Conservation (phyloP, 2,797 vertebrate species). For the Myripristis murdjan region DNA sequence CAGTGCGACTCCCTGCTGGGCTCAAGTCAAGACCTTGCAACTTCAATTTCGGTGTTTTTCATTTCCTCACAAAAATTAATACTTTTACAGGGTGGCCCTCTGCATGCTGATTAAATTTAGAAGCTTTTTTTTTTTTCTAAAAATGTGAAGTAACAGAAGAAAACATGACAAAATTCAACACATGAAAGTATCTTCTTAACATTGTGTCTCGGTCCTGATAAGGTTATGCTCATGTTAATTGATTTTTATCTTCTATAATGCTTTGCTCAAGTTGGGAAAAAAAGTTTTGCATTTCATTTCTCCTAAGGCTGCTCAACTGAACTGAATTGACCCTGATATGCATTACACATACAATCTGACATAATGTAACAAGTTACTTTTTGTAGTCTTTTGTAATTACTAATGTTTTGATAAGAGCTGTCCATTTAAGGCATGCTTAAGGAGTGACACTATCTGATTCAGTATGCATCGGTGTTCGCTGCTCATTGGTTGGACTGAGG, state of each 20-base stretch:
- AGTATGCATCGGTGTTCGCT: neutral
- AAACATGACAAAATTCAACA: constrained; percentile 21
- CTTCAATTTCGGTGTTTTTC: constrained; percentile 16
- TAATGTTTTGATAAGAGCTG: constrained; percentile 2
- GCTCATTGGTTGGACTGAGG: constrained; percentile 10
- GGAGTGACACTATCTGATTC: neutral
- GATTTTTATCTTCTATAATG: constrained; percentile 5
- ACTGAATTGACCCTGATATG: neutral
- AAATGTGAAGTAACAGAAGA: constrained; percentile 5
- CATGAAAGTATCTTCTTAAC: constrained; percentile 23
- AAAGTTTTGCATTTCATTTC: neutral
- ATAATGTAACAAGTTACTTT: neutral
- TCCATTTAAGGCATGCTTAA: neutral
- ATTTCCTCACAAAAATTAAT: constrained; percentile 34
- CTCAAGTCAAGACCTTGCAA: constrained; percentile 26
- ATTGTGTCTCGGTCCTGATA: constrained; percentile 10
- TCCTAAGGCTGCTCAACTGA: neutral
- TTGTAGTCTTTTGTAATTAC: neutral
- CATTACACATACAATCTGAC: neutral
- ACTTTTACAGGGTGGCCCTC: constrained; percentile 31
- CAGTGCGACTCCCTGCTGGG: constrained; percentile 31
- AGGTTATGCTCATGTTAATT: constrained; percentile 31
- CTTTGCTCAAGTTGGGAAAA: neutral
- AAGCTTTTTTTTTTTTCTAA: neutral
- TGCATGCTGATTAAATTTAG: constrained; percentile 22